Evolutionary conservation across 1,140 invertebrate genomes (phyloP).

Genomic region (Protaetia brevitarsis): DNA sequence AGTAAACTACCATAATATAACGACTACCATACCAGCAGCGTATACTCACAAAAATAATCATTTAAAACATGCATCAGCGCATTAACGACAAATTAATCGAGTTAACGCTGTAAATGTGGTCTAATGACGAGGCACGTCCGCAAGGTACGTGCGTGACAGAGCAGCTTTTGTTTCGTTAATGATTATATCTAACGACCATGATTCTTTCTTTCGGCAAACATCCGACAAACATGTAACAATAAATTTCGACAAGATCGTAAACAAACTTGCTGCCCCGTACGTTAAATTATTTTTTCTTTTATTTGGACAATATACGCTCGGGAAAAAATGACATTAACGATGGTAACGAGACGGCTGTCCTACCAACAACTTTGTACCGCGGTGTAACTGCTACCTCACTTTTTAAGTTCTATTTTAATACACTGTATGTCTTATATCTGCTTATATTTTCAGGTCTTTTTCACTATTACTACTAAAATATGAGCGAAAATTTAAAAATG

Average conservation of each 20-base stretch:
- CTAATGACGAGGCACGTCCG: conserved; percentile 19
- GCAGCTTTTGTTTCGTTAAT: conserved; percentile 19
- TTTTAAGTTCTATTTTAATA: too few relatives aligned
- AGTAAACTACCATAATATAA: not conserved
- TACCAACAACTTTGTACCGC: too few relatives aligned
- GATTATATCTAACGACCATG: conserved; percentile 11
- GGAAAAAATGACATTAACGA: not conserved
- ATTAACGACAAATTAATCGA: conserved; percentile 18
- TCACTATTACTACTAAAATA: too few relatives aligned
- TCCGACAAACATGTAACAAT: conserved; percentile 11
- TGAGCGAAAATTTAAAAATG: too few relatives aligned
- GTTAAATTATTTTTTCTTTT: not conserved
- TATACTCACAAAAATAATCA: not conserved
- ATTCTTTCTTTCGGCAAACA: conserved; percentile 5
- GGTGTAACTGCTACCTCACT: too few relatives aligned
- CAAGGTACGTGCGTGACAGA: conserved; percentile 21
- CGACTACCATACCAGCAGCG: not conserved
- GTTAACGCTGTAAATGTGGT: conserved; percentile 18
- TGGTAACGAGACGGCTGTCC: not conserved
- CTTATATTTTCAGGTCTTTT: too few relatives aligned
- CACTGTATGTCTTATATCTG: too few relatives aligned
- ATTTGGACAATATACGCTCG: not conserved
- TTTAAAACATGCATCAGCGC: conserved; percentile 15
- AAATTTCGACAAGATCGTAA: conserved; percentile 16
- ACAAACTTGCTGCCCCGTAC: not conserved